Base-by-base conservation (phyloP, 1,140 invertebrate genomes). In the Lasioglossum albipes region DNA sequence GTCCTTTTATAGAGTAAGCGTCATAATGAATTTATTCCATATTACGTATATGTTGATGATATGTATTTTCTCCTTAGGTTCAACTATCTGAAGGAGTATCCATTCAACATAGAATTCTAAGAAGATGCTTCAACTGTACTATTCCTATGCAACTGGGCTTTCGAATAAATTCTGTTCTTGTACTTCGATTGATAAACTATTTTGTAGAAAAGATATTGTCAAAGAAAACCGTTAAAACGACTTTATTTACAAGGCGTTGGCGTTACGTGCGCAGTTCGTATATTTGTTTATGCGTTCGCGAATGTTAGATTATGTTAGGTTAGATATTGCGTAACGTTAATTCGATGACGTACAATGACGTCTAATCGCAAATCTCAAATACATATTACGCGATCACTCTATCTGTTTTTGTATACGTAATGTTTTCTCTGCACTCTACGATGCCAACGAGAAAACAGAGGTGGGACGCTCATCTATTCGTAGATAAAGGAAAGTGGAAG, bases 51-150 rank as follows among this genome's bases (percentile, higher is more conserved):
- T 59, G 20, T 10, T 2, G 5, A 22, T n/a, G 41, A 5, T 66
- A 20, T 20, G 6, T 45, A 67, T 76, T 79, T 41, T 81, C 27
- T 27, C 54, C 83, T 65, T 74, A 91, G 90, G 31, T 83, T 89
- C 84, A 92, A 94, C 54, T 88, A 93, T 10, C 94, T 95, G 83
- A 95, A 95, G 84, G 93, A 95, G 89, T 96, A 95, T 90, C 95
- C 95, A 2, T 96, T 96, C 73, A 89, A 93, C 79, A 91, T 92
- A 72, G 94, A 94, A 80, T 94, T 91, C 85, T 94, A 91, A 93
- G 52, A 42, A 27, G 16, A 49, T 49, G 10, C 9, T 0, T 10
- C 12, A 45, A 10, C 9, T 10, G 13, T 49, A 49, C 13, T 49
- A 49, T 49, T 12, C 45, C 10, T 49, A 12, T 49, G 13, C 45